Evolutionary conservation across 2,113 vertebrate genomes (phyloP).

Genomic region (Serilophus lunatus): DNA sequence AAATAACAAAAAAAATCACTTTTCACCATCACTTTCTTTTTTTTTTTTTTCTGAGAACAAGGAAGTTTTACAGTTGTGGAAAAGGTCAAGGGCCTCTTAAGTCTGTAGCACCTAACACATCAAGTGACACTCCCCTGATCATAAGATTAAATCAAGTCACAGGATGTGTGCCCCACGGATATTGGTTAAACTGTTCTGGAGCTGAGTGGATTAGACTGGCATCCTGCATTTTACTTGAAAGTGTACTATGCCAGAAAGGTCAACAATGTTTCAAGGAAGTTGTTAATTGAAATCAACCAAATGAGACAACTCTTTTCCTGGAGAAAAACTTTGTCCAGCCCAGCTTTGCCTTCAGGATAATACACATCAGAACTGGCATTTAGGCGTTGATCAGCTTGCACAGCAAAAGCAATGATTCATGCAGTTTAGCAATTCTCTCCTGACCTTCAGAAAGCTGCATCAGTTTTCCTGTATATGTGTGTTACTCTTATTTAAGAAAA

Average conservation of each 20-base stretch:
- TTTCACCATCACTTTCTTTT: not conserved
- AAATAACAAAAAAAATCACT: not conserved
- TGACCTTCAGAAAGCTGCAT: not conserved
- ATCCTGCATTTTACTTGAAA: slow-evolving; percentile 50
- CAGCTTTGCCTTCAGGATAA: not conserved
- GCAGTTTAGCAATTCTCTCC: not conserved
- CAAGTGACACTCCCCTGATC: slow-evolving; percentile 62
- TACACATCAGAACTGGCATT: not conserved
- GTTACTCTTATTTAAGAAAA: not conserved
- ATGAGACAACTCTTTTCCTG: slow-evolving; percentile 49
- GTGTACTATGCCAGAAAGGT: slow-evolving; percentile 51
- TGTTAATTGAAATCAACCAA: slow-evolving; percentile 65
- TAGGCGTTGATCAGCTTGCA: not conserved
- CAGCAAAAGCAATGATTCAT: not conserved
- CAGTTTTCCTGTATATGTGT: not conserved
- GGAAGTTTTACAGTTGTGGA: not conserved
- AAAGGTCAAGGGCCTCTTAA: slow-evolving; percentile 50
- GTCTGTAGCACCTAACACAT: slow-evolving; percentile 43
- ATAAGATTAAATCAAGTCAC: slow-evolving; percentile 69
- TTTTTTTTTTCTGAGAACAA: not conserved
- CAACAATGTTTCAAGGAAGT: slow-evolving; percentile 53
- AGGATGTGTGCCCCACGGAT: slow-evolving; percentile 60
- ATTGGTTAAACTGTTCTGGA: slow-evolving; percentile 60
- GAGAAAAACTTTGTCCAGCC: not conserved
- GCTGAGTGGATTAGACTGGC: slow-evolving; percentile 64